A percentile compares a stretch with the other conserved stretches of the same genome.
These are phyloP conservation scores for Petromus typicus DNA, from an alignment of 2,113 vertebrate species.

Conservation along the genomic window DNA sequence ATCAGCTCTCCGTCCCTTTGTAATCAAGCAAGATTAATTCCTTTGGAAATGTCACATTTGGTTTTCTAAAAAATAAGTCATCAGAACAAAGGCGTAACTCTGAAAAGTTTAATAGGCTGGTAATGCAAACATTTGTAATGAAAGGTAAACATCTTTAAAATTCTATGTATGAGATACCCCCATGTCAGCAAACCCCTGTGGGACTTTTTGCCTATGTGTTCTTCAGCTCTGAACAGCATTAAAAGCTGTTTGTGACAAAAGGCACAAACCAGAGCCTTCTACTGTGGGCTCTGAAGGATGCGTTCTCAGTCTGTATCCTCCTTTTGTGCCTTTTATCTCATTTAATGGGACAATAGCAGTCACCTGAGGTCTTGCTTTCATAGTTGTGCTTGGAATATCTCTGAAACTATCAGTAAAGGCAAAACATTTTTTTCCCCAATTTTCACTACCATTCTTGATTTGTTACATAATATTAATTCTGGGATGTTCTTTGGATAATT, in stretches of 20 bases:
- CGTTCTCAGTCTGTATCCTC: background rate
- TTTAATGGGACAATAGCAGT: conserved; percentile 39
- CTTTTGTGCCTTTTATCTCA: background rate
- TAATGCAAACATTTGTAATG: background rate
- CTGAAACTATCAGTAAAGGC: conserved; percentile 49
- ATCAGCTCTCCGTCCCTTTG: background rate
- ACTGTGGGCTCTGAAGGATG: background rate
- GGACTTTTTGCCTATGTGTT: background rate
- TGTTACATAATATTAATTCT: conserved; percentile 61
- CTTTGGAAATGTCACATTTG: conserved; percentile 19
- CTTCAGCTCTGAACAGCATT: background rate
- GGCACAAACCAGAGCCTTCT: background rate
- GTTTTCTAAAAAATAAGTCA: conserved; percentile 13
- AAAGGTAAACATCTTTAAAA: conserved; percentile 35
- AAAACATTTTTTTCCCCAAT: background rate
- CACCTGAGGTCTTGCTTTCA: background rate
- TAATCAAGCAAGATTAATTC: background rate
- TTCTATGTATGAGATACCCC: background rate
- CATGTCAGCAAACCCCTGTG: background rate
- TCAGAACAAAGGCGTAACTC: background rate
- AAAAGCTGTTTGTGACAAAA: too few species aligned
- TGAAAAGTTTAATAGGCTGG: conserved; percentile 16
- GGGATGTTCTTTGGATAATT: too few species aligned
- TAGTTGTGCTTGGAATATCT: background rate
- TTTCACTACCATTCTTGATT: background rate